Evolutionary conservation across 2,888 invertebrate species (phyloP).

Genomic region (Aromia moschata): DNA sequence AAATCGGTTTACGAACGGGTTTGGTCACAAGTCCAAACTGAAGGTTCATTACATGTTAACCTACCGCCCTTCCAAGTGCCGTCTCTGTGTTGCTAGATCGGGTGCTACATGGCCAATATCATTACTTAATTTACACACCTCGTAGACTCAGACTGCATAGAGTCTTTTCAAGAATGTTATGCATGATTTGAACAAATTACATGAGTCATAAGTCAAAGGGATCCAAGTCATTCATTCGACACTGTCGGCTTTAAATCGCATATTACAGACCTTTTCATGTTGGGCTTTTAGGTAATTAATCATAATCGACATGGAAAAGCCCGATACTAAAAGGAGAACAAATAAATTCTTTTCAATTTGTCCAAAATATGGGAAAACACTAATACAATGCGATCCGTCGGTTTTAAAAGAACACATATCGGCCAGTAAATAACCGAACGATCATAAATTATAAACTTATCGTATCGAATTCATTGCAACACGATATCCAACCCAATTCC

Average conservation of each 20-base stretch:
- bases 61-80: no score
- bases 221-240: no score
- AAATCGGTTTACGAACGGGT: no score
- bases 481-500: constrained; percentile 38
- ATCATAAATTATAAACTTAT: constrained; percentile 40
- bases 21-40: no score
- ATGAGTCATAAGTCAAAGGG: no score
- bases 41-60: no score
- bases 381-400: not conserved
- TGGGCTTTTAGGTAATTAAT: not conserved
- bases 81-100: no score
- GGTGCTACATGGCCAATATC: no score
- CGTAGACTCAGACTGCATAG: no score
- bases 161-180: no score
- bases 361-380: not conserved
- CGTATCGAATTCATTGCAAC: constrained; percentile 39
- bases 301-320: not conserved
- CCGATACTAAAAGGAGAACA: not conserved
- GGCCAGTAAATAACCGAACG: constrained; percentile 24
- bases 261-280: not conserved
- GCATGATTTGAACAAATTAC: no score
- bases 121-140: no score
- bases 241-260: not conserved
- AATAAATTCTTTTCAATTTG: constrained; percentile 1
- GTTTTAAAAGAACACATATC: constrained; percentile 32